Evolutionary conservation across 2,797 vertebrate species (phyloP).

Genomic region (Mustela erminea): DNA sequence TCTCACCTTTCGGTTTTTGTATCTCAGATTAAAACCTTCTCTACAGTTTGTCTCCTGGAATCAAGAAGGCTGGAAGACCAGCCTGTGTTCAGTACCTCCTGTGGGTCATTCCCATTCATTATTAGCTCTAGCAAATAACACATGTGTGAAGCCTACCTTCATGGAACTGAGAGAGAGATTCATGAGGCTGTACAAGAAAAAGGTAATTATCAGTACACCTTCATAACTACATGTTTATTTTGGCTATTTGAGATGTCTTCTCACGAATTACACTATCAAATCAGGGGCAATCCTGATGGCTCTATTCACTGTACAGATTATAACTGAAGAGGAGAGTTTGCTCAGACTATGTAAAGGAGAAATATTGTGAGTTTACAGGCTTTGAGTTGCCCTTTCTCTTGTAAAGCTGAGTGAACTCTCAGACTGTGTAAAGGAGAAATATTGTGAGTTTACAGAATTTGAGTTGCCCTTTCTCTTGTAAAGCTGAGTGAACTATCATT

Average conservation of each 20-base stretch:
- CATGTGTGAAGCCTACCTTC: slow-evolving; percentile 95
- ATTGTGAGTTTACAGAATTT: not conserved
- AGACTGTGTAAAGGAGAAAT: slow-evolving; percentile 12
- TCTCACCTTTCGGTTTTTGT: slow-evolving; percentile 73
- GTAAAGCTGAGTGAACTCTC: no score
- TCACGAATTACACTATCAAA: not conserved
- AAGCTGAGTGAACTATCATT: slow-evolving; percentile 32
- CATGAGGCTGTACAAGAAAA: slow-evolving; percentile 95
- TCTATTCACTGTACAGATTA: not conserved
- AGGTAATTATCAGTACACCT: slow-evolving; percentile 87
- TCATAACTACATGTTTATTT: not conserved
- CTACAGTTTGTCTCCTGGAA: slow-evolving; percentile 97
- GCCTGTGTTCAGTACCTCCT: slow-evolving; percentile 96
- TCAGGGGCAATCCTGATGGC: not conserved
- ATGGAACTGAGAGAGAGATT: slow-evolving; percentile 93
- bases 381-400: slow-evolving; percentile 39
- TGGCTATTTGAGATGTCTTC: not conserved
- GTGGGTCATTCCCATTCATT: slow-evolving; percentile 95
- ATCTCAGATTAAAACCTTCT: slow-evolving; percentile 92
- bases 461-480: slow-evolving; percentile 20
- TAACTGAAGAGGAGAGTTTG: not conserved
- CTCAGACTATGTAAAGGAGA: not conserved
- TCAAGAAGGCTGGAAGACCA: slow-evolving; percentile 98
- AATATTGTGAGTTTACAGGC: not conserved
- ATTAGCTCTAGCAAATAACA: slow-evolving; percentile 97